Evolutionary conservation across 1,140 invertebrate species (phyloP).

Genomic region (Drosophila sturtevanti): DNA sequence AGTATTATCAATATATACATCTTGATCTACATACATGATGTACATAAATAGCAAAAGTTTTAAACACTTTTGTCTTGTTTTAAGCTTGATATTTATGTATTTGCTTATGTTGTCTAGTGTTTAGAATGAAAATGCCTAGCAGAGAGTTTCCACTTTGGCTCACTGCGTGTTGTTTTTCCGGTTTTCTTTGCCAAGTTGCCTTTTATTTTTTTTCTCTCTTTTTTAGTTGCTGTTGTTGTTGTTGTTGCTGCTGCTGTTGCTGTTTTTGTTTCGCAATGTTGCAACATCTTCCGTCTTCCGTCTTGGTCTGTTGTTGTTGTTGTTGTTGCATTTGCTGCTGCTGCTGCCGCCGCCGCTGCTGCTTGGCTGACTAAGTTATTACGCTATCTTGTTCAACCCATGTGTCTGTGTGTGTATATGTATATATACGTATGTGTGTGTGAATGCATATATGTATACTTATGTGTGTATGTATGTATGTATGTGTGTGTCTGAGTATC

Average conservation of each 20-base stretch:
- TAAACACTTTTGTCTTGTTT: too few species aligned
- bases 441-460: conserved; percentile 2
- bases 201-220: conserved; percentile 33
- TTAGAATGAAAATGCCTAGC: conserved; percentile 31
- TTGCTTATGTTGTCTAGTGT: conserved; percentile 32
- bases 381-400: conserved; percentile 66
- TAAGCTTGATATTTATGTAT: too few species aligned
- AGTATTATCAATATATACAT: too few species aligned
- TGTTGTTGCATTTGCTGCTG: conserved; percentile 24
- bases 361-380: conserved; percentile 70
- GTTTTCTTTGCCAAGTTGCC: conserved; percentile 59
- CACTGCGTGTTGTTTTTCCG: conserved; percentile 73
- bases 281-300: conserved; percentile 65
- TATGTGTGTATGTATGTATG: conserved; percentile 24
- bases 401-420: conserved; percentile 34
- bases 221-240: conserved; percentile 7
- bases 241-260: conserved; percentile 24
- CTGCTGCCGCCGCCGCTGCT: conserved; percentile 30
- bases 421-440: too few species aligned
- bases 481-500: conserved; percentile 17
- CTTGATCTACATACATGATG: too few species aligned
- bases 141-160: conserved; percentile 19
- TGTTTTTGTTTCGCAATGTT: conserved; percentile 22
- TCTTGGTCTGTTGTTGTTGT: conserved; percentile 42
- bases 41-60: neutral